phyloP scores from a whole-genome alignment of 2,113 vertebrate genomes.

The Gallinago media region DNA sequence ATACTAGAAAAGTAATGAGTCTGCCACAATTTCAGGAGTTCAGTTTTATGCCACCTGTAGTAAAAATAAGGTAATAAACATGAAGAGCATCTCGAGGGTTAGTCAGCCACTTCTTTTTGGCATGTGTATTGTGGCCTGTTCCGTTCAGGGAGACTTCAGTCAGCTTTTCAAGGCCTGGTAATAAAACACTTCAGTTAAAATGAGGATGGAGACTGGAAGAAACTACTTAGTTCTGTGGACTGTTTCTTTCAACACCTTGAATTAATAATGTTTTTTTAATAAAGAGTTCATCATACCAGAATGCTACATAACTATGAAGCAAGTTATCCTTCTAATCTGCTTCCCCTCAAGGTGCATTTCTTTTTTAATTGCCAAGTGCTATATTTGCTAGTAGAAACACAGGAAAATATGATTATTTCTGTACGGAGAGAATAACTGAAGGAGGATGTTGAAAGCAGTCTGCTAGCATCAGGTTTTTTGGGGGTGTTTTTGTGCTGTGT shows the following conservation, averaged over 20 bases:
- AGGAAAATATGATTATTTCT: not conserved
- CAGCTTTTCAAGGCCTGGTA: not conserved
- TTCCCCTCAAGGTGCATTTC: not conserved
- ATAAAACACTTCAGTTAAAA: not conserved
- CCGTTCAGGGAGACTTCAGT: not conserved
- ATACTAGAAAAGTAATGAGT: not conserved
- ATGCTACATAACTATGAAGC: not conserved
- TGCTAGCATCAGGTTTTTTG: not conserved
- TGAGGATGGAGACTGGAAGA: not conserved
- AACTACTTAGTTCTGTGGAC: not conserved
- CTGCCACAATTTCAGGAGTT: not conserved
- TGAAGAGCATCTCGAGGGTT: not conserved
- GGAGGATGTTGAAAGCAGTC: not conserved
- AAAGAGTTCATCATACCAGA: not conserved
- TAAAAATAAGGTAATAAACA: not conserved
- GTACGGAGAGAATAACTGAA: not conserved
- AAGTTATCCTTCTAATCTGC: not conserved
- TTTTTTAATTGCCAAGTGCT: not conserved
- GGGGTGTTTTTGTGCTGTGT: not conserved
- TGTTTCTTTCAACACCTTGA: constrained; percentile 35
- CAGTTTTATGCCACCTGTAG: not conserved
- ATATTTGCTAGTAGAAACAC: not conserved
- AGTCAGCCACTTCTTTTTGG: not conserved
- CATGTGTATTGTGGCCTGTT: not conserved
- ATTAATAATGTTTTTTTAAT: constrained; percentile 7